These are phyloP conservation scores for Myotis lucifugus DNA, from an alignment of 2,113 vertebrate genomes.

Conservation along the genomic window DNA sequence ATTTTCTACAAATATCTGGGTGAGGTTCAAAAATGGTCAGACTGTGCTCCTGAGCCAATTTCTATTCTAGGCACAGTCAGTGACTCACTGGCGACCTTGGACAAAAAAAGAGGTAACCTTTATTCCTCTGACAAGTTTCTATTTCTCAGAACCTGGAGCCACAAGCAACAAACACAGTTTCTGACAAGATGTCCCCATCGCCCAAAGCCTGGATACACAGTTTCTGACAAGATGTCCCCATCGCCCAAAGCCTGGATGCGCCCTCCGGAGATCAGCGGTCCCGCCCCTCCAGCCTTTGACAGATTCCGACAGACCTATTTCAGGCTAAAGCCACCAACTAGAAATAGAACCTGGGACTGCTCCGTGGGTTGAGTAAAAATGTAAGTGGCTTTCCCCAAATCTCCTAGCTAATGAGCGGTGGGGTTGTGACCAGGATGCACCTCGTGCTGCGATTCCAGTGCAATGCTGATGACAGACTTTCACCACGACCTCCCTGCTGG, in stretches of 20 bases:
- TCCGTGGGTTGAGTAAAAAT: not conserved
- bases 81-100: constrained; percentile 68
- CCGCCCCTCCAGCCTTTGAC: not conserved
- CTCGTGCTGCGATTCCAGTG: not conserved
- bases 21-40: constrained; percentile 37
- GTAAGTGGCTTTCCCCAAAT: not conserved
- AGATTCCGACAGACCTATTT: constrained; percentile 24
- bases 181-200: not conserved
- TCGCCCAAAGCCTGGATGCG: not conserved
- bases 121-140: constrained; percentile 36
- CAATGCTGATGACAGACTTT: not conserved
- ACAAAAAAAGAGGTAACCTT: constrained; percentile 50
- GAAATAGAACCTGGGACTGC: not conserved
- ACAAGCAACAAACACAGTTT: not conserved
- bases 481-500: not conserved
- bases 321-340: not conserved
- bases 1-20: constrained; percentile 52
- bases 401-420: not conserved
- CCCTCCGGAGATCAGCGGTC: not conserved
- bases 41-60: constrained; percentile 53
- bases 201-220: no score
- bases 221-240: constrained; percentile 5
- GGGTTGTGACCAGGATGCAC: not conserved
- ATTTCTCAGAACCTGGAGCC: constrained; percentile 18
- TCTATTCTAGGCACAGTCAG: constrained; percentile 68